Evolutionary conservation across 2,888 invertebrate species (phyloP).

Genomic region (Synergus itoensis): DNA sequence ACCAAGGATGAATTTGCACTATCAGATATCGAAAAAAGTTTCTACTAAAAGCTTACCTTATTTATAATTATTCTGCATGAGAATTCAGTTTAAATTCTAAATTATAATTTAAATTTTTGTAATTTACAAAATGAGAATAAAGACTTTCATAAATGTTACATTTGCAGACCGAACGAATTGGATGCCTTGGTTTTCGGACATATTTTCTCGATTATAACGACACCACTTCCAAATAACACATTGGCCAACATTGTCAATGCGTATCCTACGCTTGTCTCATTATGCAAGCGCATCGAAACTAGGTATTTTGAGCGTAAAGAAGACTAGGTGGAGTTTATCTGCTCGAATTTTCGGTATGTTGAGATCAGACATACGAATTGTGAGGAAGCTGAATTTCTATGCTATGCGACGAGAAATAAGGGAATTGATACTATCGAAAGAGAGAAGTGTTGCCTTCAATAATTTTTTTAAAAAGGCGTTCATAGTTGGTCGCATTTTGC

Average conservation of each 20-base stretch:
- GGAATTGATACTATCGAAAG: constrained; percentile 50
- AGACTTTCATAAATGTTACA: constrained; percentile 15
- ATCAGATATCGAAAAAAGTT: not conserved
- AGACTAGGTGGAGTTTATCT: constrained; percentile 67
- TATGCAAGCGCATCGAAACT: constrained; percentile 91
- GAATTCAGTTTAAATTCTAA: not conserved
- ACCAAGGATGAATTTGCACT: not conserved
- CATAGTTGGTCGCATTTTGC: not conserved
- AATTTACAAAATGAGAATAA: not conserved
- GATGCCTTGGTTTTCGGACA: constrained; percentile 98
- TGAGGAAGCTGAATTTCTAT: constrained; percentile 66
- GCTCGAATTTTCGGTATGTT: constrained; percentile 71
- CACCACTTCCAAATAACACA: constrained; percentile 89
- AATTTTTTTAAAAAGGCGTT: constrained; percentile 36
- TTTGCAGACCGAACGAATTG: constrained; percentile 91
- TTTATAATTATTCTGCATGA: not conserved
- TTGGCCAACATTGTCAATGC: constrained; percentile 89
- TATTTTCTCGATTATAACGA: constrained; percentile 96
- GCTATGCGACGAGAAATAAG: constrained; percentile 61
- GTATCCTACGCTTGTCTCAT: constrained; percentile 87
- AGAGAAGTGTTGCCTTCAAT: constrained; percentile 63
- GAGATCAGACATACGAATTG: constrained; percentile 65
- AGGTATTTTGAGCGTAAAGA: constrained; percentile 84
- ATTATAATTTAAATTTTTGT: not conserved
- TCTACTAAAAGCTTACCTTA: not conserved